These are phyloP conservation scores for Agrotis segetum DNA, from an alignment of 2,888 invertebrate genomes.

Conservation along the genomic window DNA sequence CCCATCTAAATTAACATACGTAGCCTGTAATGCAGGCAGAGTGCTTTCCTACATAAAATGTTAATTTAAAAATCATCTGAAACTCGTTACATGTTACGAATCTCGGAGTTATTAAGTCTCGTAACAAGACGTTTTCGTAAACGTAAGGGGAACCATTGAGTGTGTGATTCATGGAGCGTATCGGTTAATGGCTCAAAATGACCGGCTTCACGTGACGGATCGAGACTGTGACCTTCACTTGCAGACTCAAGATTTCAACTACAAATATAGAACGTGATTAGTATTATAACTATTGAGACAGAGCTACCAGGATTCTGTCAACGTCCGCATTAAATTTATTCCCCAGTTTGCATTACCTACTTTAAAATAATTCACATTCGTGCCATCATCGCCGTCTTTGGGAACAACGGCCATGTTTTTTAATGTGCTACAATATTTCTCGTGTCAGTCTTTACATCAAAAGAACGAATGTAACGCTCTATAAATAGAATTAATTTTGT, in stretches of 20 bases:
- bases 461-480: conserved; percentile 76
- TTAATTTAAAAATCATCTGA: conserved; percentile 60
- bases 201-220: conserved; percentile 73
- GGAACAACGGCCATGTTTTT: conserved; percentile 45
- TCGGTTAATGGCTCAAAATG: conserved; percentile 83
- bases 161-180: conserved; percentile 77
- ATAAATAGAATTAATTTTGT: conserved; percentile 87
- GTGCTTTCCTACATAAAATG: conserved; percentile 65
- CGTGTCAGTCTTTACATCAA: conserved; percentile 63
- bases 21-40: conserved; percentile 50
- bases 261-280: conserved; percentile 62
- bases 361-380: conserved; percentile 42
- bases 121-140: conserved; percentile 58
- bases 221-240: conserved; percentile 75
- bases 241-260: conserved; percentile 63
- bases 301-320: conserved; percentile 21
- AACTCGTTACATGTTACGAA: conserved; percentile 14
- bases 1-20: conserved; percentile 59
- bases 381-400: conserved; percentile 40
- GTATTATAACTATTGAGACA: conserved; percentile 47
- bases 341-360: conserved; percentile 15
- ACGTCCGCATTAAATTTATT: conserved; percentile 39
- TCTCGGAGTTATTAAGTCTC: conserved; percentile 42
- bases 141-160: conserved; percentile 55
- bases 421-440: conserved; percentile 61